Evolutionary conservation across 2,797 vertebrate genomes (phyloP).

Genomic region (Percopsis omiscomaycus): DNA sequence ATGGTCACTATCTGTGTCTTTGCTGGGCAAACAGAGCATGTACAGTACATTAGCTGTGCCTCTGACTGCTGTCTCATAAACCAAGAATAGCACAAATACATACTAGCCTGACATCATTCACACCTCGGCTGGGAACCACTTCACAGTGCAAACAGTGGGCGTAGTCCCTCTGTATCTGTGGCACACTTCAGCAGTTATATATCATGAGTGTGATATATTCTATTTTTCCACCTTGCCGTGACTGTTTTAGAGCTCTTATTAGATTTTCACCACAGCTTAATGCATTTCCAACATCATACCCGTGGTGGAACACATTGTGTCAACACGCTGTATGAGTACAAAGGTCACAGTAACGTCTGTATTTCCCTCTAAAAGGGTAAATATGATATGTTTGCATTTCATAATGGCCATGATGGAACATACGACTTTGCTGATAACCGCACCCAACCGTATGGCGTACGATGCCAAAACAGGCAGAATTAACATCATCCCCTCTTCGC

Average conservation of each 20-base stretch:
- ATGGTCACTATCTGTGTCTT: conserved; percentile 53
- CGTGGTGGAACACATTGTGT: conserved; percentile 33
- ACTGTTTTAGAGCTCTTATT: conserved; percentile 29
- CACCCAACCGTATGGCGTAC: not conserved
- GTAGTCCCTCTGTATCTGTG: conserved; percentile 6
- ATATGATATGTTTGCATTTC: conserved; percentile 48
- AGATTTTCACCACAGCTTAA: conserved; percentile 25
- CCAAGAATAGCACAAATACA: conserved; percentile 56
- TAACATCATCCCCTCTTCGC: conserved; percentile 14
- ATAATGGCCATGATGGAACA: conserved; percentile 33
- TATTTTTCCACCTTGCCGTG: conserved; percentile 48
- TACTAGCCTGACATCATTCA: conserved; percentile 59
- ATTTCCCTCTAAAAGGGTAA: conserved; percentile 32
- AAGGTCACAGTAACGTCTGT: conserved; percentile 32
- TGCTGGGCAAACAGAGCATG: conserved; percentile 47
- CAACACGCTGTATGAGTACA: conserved; percentile 28
- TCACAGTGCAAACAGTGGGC: conserved; percentile 39
- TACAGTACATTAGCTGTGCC: conserved; percentile 19
- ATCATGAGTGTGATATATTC: conserved; percentile 5
- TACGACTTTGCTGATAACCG: conserved; percentile 12
- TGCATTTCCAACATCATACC: conserved; percentile 25
- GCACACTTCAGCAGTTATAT: conserved; percentile 22
- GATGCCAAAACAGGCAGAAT: not conserved
- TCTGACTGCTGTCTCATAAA: conserved; percentile 51
- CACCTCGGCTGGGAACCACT: conserved; percentile 45